Evolutionary conservation across 2,888 invertebrate species (phyloP), one percentile per base, ranked within the genome.

Genomic region (Anticlea derivata): DNA sequence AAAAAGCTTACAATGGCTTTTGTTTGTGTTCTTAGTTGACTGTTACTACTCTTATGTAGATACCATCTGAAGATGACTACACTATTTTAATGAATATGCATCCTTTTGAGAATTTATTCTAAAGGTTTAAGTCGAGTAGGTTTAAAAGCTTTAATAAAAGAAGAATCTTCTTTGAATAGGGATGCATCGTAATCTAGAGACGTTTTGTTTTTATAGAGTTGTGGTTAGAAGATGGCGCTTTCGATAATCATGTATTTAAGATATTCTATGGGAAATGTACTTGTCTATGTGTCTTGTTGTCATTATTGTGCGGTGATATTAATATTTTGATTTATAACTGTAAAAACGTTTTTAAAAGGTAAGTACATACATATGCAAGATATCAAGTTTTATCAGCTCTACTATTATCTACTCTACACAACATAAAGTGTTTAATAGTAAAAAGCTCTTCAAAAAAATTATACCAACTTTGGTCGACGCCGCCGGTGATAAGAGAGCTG

Each of bases 21-120:
- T n/a, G n/a, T n/a, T n/a, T n/a, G n/a, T n/a, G n/a, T n/a, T n/a
- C n/a, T n/a, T n/a, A n/a, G n/a, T n/a, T n/a, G n/a, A n/a, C 17
- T 17, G 17, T 17, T 40, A n/a, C 17, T 66, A 34, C 67, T 68
- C 70, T 73, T 70, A 66, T 70, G 58, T 34, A 72, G 80, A 81
- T 80, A 80, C 66, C 68, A 78, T 79, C 78, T 59, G 20, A 58
- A 58, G 72, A 83, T 88, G 87, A 88, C 83, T 86, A 68, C 64
- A 77, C 83, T 72, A 75, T 84, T 83, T 75, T 73, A 75, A 80
- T 83, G 76, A 82, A 83, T 58, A 55, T 58, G 34, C 51, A 58
- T 45, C 35, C 55, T 47, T 60, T 51, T 55, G 7, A 23, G 31
- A 51, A 43, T 50, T 60, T 46, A 60, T 55, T 57, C 58, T 40